phyloP scores from a whole-genome alignment of 2,113 vertebrate species.

The Haemorhous mexicanus region DNA sequence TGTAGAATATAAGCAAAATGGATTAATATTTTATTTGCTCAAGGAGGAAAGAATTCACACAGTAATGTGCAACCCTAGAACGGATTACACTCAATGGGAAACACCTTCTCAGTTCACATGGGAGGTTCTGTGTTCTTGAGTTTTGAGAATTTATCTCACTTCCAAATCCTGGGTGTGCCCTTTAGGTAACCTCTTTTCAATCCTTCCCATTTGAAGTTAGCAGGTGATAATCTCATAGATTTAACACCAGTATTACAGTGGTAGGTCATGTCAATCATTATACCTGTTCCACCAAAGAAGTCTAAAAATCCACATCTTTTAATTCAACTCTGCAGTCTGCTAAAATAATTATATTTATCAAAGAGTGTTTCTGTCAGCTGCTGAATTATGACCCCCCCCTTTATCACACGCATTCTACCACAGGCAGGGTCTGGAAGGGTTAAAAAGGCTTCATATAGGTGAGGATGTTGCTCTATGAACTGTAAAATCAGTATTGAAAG shows the following conservation, averaged over 20 bases:
- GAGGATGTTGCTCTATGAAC: conserved; percentile 52
- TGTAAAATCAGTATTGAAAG: conserved; percentile 64
- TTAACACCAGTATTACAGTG: background rate
- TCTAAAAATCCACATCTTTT: background rate
- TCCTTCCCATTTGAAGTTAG: conserved; percentile 4
- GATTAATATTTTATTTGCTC: conserved; percentile 24
- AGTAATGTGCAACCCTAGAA: background rate
- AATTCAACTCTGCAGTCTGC: background rate
- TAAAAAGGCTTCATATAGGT: conserved; percentile 48
- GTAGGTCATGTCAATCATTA: background rate
- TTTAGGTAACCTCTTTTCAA: background rate
- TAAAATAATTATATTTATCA: background rate
- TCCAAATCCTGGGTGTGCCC: background rate
- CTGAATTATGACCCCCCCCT: background rate
- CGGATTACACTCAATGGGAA: background rate
- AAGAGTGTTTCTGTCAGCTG: background rate
- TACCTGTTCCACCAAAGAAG: background rate
- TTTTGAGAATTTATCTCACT: background rate
- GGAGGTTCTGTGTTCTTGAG: background rate
- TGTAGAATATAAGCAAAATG: background rate
- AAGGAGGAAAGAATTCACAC: background rate
- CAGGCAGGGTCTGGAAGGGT: background rate
- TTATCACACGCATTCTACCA: background rate
- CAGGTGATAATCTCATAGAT: background rate
- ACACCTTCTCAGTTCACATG: background rate